Evolutionary conservation across 2,113 vertebrate species (phyloP).

Genomic region (Zosterops japonicus): DNA sequence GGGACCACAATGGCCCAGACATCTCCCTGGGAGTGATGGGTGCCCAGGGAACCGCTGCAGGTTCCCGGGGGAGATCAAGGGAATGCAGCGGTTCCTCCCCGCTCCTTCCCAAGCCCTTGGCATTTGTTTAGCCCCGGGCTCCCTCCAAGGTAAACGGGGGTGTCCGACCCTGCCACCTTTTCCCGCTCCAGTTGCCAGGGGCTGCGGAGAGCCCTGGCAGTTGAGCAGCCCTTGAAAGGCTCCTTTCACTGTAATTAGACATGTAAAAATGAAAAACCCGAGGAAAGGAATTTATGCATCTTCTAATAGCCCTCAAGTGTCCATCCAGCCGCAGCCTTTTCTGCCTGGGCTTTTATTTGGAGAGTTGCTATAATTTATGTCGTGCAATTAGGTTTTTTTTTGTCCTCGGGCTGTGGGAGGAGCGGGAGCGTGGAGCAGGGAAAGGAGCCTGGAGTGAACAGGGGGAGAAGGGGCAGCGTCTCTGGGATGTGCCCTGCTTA

Average conservation of each 20-base stretch:
- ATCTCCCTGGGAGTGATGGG: constrained; percentile 5
- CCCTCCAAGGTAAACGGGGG: constrained; percentile 49
- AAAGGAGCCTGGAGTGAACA: not conserved
- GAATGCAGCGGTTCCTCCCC: not conserved
- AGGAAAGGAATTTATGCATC: constrained; percentile 65
- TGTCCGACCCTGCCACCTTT: constrained; percentile 9
- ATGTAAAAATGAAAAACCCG: constrained; percentile 61
- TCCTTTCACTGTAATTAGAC: constrained; percentile 61
- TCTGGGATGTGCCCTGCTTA: accelerated
- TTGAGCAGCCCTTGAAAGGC: constrained; percentile 53
- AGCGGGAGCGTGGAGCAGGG: not conserved
- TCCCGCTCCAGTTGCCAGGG: constrained; percentile 50
- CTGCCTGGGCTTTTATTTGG: constrained; percentile 36
- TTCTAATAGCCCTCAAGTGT: constrained; percentile 63
- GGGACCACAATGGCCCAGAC: not conserved
- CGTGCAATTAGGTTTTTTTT: constrained; percentile 28
- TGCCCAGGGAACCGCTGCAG: not conserved
- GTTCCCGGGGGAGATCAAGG: constrained; percentile 50
- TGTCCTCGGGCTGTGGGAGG: constrained; percentile 25
- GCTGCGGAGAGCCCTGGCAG: constrained; percentile 39
- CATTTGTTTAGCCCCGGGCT: constrained; percentile 45
- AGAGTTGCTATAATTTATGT: constrained; percentile 56
- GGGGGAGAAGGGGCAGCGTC: not conserved
- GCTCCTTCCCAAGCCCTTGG: constrained; percentile 40
- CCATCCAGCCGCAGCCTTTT: constrained; percentile 49